These are phyloP conservation scores for Eptesicus fuscus DNA, from an alignment of 2,113 vertebrate species.

Conservation along the genomic window DNA sequence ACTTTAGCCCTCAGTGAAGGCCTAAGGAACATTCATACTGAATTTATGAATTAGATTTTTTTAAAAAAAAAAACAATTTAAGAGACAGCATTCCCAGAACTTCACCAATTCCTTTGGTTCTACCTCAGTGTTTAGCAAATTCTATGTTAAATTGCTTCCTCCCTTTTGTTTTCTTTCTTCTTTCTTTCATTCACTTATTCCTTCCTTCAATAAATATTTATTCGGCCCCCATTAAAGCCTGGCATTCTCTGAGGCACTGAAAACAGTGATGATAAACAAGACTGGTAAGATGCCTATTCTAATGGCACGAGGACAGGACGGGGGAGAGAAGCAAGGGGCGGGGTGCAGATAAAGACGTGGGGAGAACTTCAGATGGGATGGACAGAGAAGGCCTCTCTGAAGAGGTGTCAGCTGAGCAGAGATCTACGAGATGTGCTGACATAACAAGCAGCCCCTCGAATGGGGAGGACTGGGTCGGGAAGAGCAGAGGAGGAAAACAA, in stretches of 20 bases:
- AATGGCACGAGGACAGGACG: not conserved
- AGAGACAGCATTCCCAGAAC: not conserved
- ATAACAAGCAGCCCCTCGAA: accelerated
- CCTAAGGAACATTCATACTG: not conserved
- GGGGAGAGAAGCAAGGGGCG: not conserved
- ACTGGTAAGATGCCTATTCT: not conserved
- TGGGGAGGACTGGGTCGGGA: accelerated
- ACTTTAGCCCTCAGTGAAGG: not conserved
- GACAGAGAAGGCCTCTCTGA: not conserved
- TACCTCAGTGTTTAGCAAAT: not conserved
- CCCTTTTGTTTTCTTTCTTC: not conserved
- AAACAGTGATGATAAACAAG: not conserved
- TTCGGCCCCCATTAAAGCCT: not conserved
- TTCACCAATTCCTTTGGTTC: not conserved
- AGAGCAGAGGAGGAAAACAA: not conserved
- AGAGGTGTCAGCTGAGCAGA: not conserved
- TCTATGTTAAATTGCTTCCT: not conserved
- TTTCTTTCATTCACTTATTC: not conserved
- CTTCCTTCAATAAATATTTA: not conserved
- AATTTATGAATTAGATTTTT: not conserved
- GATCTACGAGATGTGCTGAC: not conserved
- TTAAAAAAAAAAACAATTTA: not conserved
- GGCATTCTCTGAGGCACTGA: not conserved
- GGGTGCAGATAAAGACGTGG: not conserved
- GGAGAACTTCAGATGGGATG: not conserved